Evolutionary conservation across 92 coral and sea anemone genomes (phyloP).

Genomic region (Ricordea florida): DNA sequence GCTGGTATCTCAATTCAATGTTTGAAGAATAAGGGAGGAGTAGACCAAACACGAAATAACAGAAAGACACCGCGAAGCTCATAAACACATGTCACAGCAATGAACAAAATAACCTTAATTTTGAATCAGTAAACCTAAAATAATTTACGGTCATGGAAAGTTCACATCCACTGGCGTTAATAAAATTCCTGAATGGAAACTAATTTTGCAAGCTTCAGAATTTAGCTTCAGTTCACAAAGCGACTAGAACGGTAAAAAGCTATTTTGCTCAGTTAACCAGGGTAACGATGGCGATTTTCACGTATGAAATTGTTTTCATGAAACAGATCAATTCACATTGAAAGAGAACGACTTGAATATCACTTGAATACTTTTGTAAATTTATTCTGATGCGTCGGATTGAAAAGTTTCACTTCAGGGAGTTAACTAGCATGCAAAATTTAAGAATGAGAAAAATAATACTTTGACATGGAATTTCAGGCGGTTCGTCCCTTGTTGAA

Average conservation of each 20-base stretch:
- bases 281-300: not conserved
- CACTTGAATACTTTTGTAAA: conserved; percentile 2
- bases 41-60: conserved; percentile 15
- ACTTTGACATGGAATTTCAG: conserved; percentile 8
- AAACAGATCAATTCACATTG: conserved; percentile 11
- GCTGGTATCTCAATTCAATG: conserved; percentile 25
- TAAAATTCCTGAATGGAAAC: too few relatives aligned
- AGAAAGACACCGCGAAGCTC: not conserved
- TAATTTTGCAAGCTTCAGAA: too few relatives aligned
- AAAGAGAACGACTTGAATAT: conserved; percentile 1
- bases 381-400: not conserved
- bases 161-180: too few relatives aligned
- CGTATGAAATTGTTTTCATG: not conserved
- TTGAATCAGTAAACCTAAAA: conserved; percentile 6
- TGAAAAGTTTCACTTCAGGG: not conserved
- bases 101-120: conserved; percentile 4
- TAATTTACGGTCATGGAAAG: not conserved
- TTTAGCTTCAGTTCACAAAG: too few relatives aligned
- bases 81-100: conserved; percentile 35
- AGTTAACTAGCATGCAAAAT: not conserved
- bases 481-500: conserved; percentile 36
- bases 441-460: not conserved
- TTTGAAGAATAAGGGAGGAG: conserved; percentile 15
- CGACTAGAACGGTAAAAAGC: too few relatives aligned
- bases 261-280: not conserved